A percentile compares a stretch with the other conserved stretches of the same genome.
phyloP scores from a whole-genome alignment of 2,113 vertebrate genomes.

The Triplophysa dalaica region DNA sequence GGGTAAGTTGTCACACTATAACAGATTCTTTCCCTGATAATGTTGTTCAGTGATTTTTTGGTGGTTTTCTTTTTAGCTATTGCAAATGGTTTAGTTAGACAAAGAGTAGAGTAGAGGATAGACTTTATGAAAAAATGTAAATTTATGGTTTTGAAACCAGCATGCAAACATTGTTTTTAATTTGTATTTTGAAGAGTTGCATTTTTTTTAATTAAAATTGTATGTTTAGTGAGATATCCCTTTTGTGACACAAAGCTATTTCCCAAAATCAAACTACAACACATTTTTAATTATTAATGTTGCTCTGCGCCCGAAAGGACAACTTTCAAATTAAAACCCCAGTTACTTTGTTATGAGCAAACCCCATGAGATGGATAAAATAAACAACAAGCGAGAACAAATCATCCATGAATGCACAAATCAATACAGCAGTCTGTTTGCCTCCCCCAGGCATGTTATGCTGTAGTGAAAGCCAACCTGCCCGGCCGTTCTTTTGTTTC shows the following conservation, averaged over 20 bases:
- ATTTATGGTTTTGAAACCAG: too few relatives aligned
- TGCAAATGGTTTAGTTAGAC: too few relatives aligned
- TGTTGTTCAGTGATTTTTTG: too few relatives aligned
- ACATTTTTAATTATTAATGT: conserved; percentile 2
- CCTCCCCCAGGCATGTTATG: neutral
- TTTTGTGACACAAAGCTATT: neutral
- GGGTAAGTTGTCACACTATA: too few relatives aligned
- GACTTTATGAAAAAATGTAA: too few relatives aligned
- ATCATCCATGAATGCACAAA: conserved; percentile 1
- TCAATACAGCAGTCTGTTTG: neutral
- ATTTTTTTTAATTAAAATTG: too few relatives aligned
- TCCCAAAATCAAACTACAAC: conserved; percentile 3
- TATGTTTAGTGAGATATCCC: too few relatives aligned
- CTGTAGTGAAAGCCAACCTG: neutral
- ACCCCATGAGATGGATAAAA: neutral
- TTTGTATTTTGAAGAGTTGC: too few relatives aligned
- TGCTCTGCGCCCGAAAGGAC: neutral
- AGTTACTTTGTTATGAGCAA: neutral
- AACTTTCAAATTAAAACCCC: conserved; percentile 12
- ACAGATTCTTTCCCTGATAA: too few relatives aligned
- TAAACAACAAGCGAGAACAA: neutral
- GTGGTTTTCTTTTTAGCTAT: too few relatives aligned
- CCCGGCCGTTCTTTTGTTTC: neutral
- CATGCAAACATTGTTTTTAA: too few relatives aligned
- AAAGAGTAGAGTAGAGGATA: too few relatives aligned